Base-by-base conservation (phyloP, 2,888 invertebrate genomes). In the Camponotus fellah region DNA sequence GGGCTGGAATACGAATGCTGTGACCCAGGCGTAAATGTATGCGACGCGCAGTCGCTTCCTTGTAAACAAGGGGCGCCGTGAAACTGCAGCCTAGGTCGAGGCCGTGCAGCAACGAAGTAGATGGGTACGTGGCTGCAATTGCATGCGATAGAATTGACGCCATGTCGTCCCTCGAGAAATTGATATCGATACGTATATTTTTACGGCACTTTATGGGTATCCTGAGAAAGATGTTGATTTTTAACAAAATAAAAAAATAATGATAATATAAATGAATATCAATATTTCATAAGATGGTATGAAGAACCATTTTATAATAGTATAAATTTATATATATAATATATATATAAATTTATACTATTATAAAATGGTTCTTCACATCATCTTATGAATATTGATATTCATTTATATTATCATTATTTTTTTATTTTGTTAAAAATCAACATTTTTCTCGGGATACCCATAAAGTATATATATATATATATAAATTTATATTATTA, bases 61-160 rank as follows among this genome's bases (percentile, higher is more conserved):
- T 93, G 93, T 94, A 93, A 94, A 93, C 92, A 92, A 92, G 91
- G 91, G 92, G 90, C 89, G 90, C 87, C 88, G 84, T 85, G 79
- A 82, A 85, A 86, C 83, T 80, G 83, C 72, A 85, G 76, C 85
- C 83, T 87, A 85, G 86, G 90, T 91, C 89, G 89, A 90, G 91
- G 89, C 89, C 92, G 88, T 89, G 87, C 74, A 68, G 64, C 21
- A 49, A 71, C 37, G 66, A 43, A 26, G 37, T 17, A 60, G 66
- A 65, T 32, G 62, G n/a, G 21, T 12, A 60, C 74, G 65, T 32
- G 80, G n/a, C 53, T 49, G 72, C 76, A 77, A 32, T 81, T 81
- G 81, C 43, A 21, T 26, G 17, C 66, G 40, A 40, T 37, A 56
- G 40, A 68, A 43, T 68, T 56, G 26, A 68, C 77, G 56, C 37